Evolutionary conservation across 2,888 invertebrate genomes (phyloP).

Genomic region (Lymantria monacha): DNA sequence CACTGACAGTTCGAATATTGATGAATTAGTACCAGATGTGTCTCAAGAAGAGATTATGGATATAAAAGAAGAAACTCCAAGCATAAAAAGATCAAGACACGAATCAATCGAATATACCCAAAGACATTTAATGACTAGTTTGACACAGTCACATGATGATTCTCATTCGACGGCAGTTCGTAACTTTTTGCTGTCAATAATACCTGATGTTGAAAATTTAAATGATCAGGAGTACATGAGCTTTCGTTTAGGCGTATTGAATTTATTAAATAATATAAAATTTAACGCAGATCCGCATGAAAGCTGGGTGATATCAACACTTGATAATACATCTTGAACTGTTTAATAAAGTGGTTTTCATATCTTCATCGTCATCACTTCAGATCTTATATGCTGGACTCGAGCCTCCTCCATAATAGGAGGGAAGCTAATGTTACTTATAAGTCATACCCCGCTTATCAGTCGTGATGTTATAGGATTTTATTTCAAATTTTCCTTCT

Average conservation of each 20-base stretch:
- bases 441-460: too few species aligned
- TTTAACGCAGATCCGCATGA: constrained; percentile 5
- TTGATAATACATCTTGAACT: neutral
- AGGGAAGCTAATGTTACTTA: too few species aligned
- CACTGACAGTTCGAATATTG: neutral
- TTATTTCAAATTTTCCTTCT: too few species aligned
- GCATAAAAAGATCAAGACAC: neutral
- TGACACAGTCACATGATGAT: neutral
- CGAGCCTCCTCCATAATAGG: too few species aligned
- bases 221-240: constrained; percentile 13
- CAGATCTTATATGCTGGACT: too few species aligned
- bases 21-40: neutral
- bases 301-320: constrained; percentile 7
- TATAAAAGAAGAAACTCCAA: constrained; percentile 1
- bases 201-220: constrained; percentile 20
- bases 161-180: constrained; percentile 8
- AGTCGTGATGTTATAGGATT: too few species aligned
- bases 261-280: constrained; percentile 18
- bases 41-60: neutral
- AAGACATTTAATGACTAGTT: neutral
- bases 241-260: constrained; percentile 23
- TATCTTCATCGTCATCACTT: constrained; percentile 39
- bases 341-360: neutral
- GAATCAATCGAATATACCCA: neutral
- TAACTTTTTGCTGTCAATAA: constrained; percentile 19